Evolutionary conservation across 2,113 vertebrate species (phyloP).

Genomic region (Rhipidura dahli): DNA sequence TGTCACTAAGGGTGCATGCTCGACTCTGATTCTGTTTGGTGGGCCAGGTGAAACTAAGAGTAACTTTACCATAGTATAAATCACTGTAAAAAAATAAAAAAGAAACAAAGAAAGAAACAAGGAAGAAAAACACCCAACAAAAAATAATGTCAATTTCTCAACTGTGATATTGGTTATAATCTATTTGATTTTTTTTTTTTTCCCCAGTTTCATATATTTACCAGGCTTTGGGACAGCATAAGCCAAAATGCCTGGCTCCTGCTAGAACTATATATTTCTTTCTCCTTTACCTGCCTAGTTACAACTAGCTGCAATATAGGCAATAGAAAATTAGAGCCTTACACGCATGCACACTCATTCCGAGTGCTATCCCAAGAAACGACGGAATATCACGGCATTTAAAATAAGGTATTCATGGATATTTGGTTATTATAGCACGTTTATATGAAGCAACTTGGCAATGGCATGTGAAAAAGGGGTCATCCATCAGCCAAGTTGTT

Average conservation of each 20-base stretch:
- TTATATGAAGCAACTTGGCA: slow-evolving; percentile 53
- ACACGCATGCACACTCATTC: background rate
- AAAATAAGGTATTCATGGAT: slow-evolving; percentile 9
- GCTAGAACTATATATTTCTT: slow-evolving; percentile 23
- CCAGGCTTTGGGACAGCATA: slow-evolving; percentile 44
- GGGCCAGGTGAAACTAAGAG: slow-evolving; percentile 56
- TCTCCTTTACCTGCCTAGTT: slow-evolving; percentile 59
- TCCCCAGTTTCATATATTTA: slow-evolving; percentile 38
- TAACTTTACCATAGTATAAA: slow-evolving; percentile 45
- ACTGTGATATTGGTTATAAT: slow-evolving; percentile 64
- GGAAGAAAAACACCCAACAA: background rate
- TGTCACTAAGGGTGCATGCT: slow-evolving; percentile 2
- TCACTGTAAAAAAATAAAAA: slow-evolving; percentile 35
- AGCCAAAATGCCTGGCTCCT: slow-evolving; percentile 51
- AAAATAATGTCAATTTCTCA: slow-evolving; percentile 42
- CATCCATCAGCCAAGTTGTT: slow-evolving; percentile 53
- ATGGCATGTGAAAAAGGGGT: slow-evolving; percentile 45
- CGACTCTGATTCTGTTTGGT: slow-evolving; percentile 6
- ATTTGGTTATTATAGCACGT: slow-evolving; percentile 27
- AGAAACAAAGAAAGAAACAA: background rate
- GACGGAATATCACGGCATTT: background rate
- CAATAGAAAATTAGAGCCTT: slow-evolving; percentile 59
- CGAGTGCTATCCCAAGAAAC: slow-evolving; percentile 33
- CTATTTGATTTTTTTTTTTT: slow-evolving; percentile 10
- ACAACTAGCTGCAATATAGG: slow-evolving; percentile 62